Conservation (phyloP, 2,888 invertebrate species). For the Lutraria lutraria region DNA sequence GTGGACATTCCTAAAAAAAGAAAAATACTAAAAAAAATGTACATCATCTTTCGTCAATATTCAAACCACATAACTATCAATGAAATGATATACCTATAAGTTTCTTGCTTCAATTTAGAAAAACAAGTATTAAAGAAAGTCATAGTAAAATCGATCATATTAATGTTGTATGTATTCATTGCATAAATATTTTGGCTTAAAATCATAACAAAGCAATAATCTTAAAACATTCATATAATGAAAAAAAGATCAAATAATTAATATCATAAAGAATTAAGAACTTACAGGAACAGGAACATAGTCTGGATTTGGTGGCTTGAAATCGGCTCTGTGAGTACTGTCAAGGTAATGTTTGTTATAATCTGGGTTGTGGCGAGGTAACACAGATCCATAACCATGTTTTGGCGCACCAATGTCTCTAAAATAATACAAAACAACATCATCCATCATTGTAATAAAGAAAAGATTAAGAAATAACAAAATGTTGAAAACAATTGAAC, state of each 20-base stretch:
- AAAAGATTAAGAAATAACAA: too few relatives aligned
- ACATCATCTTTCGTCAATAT: neutral
- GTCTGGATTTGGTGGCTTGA: conserved; percentile 80
- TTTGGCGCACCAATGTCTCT: conserved; percentile 82
- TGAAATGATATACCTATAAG: too few relatives aligned
- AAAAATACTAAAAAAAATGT: neutral
- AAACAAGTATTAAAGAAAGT: too few relatives aligned
- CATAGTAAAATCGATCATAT: too few relatives aligned
- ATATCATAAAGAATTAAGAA: neutral
- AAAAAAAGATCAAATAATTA: too few relatives aligned
- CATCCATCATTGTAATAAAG: too few relatives aligned
- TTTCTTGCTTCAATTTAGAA: too few relatives aligned
- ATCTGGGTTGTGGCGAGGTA: conserved; percentile 84
- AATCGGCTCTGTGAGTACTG: conserved; percentile 85
- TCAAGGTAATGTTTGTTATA: conserved; percentile 83
- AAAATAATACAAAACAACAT: conserved; percentile 28
- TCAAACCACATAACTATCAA: neutral
- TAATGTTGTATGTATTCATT: too few relatives aligned
- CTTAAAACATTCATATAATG: too few relatives aligned
- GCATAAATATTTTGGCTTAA: too few relatives aligned
- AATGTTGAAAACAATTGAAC: too few relatives aligned
- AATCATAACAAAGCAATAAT: too few relatives aligned
- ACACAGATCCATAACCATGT: conserved; percentile 81
- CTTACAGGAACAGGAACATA: conserved; percentile 80
- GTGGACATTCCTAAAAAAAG: conserved; percentile 72